Evolutionary conservation across 37 sponge, comb jelly and placozoan genomes (phyloP).

Genomic region (Hexactinellida sp.): DNA sequence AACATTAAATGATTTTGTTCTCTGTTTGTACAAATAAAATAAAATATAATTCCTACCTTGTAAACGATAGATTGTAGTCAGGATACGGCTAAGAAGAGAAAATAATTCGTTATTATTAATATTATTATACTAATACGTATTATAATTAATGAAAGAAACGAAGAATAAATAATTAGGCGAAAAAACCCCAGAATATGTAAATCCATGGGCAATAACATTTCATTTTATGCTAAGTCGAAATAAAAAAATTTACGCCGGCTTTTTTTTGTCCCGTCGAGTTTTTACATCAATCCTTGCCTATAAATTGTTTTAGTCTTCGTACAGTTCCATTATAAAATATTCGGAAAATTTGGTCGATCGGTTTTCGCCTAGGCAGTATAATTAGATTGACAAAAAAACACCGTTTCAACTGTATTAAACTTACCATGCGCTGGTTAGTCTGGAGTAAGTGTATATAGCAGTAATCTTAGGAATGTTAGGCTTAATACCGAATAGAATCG

Average conservation of each 20-base stretch:
- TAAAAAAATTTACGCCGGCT: too few relatives aligned
- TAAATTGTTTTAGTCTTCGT: too few relatives aligned
- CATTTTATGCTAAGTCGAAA: not conserved
- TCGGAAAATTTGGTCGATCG: too few relatives aligned
- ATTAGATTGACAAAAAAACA: too few relatives aligned
- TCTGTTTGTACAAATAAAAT: not conserved
- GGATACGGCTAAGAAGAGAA: not conserved
- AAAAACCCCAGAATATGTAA: not conserved
- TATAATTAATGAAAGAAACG: not conserved
- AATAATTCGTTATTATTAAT: too few relatives aligned
- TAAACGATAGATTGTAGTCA: not conserved
- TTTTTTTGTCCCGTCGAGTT: too few relatives aligned
- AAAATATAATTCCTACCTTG: not conserved
- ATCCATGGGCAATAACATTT: not conserved
- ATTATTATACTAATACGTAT: conserved; percentile 14
- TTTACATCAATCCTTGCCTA: too few relatives aligned
- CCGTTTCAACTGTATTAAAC: too few relatives aligned
- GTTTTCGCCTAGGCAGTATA: too few relatives aligned
- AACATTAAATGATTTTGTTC: not conserved
- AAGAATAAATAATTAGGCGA: not conserved
- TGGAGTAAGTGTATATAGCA: not conserved
- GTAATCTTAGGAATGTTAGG: not conserved
- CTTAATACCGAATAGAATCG: not conserved
- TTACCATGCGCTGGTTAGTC: not conserved
- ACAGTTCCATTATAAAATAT: too few relatives aligned